phyloP scores from a whole-genome alignment of 1,140 invertebrate genomes.

The Hycleus cichorii region DNA sequence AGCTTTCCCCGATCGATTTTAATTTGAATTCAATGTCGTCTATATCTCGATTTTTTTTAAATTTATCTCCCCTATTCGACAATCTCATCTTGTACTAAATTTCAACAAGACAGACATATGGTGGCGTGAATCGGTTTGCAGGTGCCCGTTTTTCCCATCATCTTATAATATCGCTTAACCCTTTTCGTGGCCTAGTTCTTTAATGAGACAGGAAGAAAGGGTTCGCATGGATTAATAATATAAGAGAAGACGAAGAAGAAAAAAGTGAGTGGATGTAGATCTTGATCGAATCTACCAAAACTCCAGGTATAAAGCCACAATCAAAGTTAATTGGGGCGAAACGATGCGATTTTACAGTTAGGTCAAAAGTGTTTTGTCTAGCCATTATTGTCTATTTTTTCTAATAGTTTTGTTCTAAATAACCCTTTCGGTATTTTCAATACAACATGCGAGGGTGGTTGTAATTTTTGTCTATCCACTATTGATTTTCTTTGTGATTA shows the following conservation, averaged over 20 bases:
- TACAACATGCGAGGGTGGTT: too few species aligned
- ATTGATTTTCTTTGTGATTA: too few species aligned
- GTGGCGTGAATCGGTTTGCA: constrained; percentile 29
- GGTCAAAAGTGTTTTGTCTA: constrained; percentile 4
- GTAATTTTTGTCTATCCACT: too few species aligned
- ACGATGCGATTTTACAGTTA: constrained; percentile 13
- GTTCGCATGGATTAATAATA: constrained; percentile 28
- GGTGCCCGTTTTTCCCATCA: constrained; percentile 31
- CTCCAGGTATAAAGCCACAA: constrained; percentile 3
- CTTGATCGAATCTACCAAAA: too few species aligned
- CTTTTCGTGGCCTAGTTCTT: constrained; percentile 32
- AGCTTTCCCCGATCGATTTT: too few species aligned
- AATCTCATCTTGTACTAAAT: constrained; percentile 9
- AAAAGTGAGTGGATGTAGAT: too few species aligned
- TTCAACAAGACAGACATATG: constrained; percentile 20
- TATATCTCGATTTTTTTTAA: not conserved
- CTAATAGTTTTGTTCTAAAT: too few species aligned
- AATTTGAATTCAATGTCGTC: too few species aligned
- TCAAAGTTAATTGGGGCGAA: constrained; percentile 11
- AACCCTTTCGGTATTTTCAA: too few species aligned
- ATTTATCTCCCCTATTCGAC: too few species aligned
- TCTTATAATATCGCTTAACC: constrained; percentile 17
- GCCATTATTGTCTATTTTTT: too few species aligned
- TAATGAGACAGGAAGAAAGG: constrained; percentile 30
- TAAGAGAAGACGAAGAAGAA: too few species aligned